Evolutionary conservation across 2,113 vertebrate species (phyloP).

Genomic region (Spea multiplicata): DNA sequence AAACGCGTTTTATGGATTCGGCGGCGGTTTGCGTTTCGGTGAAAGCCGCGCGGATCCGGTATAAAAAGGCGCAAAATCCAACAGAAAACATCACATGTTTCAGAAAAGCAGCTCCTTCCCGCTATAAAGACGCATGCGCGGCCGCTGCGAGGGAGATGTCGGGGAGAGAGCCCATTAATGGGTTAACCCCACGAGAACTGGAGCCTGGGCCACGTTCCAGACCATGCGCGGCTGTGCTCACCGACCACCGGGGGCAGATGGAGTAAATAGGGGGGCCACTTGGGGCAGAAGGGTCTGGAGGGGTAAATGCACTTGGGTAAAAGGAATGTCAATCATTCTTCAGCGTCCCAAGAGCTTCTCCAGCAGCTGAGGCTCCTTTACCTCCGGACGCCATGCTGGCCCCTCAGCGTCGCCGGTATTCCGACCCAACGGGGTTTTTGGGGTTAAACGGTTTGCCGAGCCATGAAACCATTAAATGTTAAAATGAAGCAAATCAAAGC

Average conservation of each 20-base stretch:
- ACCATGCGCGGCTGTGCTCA: neutral
- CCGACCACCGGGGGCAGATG: neutral
- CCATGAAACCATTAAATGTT: no score
- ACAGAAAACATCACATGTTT: slow-evolving; percentile 11
- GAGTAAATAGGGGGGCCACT: neutral
- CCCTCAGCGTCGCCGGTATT: no score
- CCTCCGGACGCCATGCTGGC: no score
- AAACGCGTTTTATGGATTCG: neutral
- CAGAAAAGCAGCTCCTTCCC: neutral
- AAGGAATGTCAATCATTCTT: no score
- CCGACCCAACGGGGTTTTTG: no score
- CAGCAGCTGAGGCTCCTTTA: no score
- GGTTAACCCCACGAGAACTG: neutral
- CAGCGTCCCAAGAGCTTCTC: no score
- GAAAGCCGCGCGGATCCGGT: neutral
- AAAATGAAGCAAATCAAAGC: no score
- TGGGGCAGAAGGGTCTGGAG: neutral
- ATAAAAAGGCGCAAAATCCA: neutral
- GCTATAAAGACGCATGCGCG: no score
- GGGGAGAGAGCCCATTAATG: slow-evolving; percentile 5
- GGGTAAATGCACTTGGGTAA: no score
- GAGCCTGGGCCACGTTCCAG: neutral
- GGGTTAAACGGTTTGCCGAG: no score
- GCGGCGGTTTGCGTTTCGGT: neutral
- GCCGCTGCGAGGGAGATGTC: neutral